phyloP scores from a whole-genome alignment of 1,140 invertebrate species.

The Aphis gossypii region DNA sequence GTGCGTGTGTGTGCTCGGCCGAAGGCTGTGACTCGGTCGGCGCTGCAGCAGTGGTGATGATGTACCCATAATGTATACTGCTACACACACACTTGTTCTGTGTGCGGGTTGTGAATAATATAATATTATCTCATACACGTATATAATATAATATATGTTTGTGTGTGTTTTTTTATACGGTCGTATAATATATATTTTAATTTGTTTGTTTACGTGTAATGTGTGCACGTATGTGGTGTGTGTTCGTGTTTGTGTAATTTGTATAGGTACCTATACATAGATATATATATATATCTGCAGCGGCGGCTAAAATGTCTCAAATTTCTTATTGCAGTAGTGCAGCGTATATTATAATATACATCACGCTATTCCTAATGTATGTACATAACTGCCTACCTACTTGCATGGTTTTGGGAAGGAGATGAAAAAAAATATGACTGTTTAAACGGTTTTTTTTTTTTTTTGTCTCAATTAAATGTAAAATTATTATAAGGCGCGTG shows the following conservation, averaged over 20 bases:
- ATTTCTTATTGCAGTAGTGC: neutral
- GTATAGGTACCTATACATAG: neutral
- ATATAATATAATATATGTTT: neutral
- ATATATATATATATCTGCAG: neutral
- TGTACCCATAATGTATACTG: no score
- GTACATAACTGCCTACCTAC: neutral
- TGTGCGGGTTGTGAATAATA: neutral
- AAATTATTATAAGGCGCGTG: neutral
- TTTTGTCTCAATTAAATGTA: neutral
- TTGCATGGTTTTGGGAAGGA: neutral
- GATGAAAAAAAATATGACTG: neutral
- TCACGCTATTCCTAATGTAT: neutral
- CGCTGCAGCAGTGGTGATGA: no score
- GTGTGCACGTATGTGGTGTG: neutral
- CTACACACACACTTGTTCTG: neutral
- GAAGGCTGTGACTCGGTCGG: neutral
- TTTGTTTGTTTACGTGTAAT: constrained; percentile 3
- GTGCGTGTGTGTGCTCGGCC: no score
- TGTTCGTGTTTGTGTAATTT: constrained; percentile 4
- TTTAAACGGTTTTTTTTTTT: neutral
- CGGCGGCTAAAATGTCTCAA: constrained; percentile 5
- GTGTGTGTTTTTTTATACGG: neutral
- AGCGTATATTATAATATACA: neutral
- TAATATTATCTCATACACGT: neutral
- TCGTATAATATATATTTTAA: constrained; percentile 13